These are phyloP conservation scores for Protobothrops mucrosquamatus DNA, from an alignment of 2,113 vertebrate species.

Conservation along the genomic window DNA sequence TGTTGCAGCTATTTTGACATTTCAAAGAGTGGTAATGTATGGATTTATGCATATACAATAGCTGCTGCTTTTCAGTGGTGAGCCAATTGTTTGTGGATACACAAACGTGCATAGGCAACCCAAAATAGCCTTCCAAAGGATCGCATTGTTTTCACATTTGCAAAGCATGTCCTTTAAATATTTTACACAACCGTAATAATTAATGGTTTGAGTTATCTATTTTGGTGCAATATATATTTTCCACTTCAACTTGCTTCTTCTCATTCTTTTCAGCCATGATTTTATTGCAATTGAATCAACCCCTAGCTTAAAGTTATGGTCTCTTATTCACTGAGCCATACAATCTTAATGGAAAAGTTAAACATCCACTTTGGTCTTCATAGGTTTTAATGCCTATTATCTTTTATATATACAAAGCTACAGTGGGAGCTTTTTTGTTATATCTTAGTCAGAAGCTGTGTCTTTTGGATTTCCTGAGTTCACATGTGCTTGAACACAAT, in stretches of 20 bases:
- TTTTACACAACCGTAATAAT: not conserved
- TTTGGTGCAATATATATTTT: not conserved
- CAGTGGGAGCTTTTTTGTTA: not conserved
- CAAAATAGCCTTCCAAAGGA: not conserved
- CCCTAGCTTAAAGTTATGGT: not conserved
- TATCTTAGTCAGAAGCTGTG: not conserved
- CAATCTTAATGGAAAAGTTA: not conserved
- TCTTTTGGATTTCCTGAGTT: conserved; percentile 13
- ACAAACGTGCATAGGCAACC: not conserved
- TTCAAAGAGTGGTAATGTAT: not conserved
- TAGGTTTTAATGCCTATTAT: too few species aligned
- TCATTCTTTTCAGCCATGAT: not conserved
- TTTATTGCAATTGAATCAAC: not conserved
- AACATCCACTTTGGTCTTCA: not conserved
- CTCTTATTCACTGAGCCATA: not conserved
- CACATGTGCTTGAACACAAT: conserved; percentile 18
- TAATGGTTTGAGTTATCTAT: not conserved
- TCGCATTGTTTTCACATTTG: not conserved
- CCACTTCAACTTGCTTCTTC: not conserved
- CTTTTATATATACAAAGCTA: not conserved
- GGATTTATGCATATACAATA: not conserved
- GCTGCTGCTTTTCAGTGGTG: not conserved
- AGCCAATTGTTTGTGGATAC: not conserved
- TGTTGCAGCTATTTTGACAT: not conserved
- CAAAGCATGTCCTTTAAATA: not conserved